phyloP scores from a whole-genome alignment of 2,113 vertebrate genomes.

The Melanostigma gelatinosum region DNA sequence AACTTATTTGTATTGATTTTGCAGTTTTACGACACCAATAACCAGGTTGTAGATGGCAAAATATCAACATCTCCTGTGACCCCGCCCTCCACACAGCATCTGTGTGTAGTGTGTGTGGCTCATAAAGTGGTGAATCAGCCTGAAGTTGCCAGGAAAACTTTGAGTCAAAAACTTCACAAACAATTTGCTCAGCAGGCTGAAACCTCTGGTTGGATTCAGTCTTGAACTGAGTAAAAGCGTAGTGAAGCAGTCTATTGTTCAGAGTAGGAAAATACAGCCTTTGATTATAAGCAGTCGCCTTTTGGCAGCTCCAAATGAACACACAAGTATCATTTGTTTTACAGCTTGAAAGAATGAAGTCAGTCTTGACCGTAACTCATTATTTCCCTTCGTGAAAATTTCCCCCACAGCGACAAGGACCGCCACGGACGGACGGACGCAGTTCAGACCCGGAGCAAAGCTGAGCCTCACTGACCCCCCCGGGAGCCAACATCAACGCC shows the following conservation, averaged over 20 bases:
- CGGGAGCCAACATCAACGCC: too few species aligned
- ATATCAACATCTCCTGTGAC: neutral
- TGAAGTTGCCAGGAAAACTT: conserved; percentile 55
- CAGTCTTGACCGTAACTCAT: conserved; percentile 9
- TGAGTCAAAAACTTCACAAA: conserved; percentile 24
- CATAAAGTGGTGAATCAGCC: conserved; percentile 20
- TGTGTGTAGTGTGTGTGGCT: conserved; percentile 50
- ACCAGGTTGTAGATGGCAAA: neutral
- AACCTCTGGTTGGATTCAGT: conserved; percentile 1
- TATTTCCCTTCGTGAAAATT: conserved; percentile 1
- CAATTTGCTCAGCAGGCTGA: neutral
- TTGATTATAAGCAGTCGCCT: conserved; percentile 34
- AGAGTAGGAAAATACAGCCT: conserved; percentile 33
- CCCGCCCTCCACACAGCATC: conserved; percentile 24
- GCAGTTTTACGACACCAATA: neutral
- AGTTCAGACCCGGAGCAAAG: too few species aligned
- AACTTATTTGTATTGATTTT: neutral
- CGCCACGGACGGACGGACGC: too few species aligned
- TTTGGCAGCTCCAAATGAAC: conserved; percentile 22
- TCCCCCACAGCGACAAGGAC: too few species aligned
- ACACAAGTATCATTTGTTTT: conserved; percentile 26
- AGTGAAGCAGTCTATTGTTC: conserved; percentile 44
- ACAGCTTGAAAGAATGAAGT: conserved; percentile 37
- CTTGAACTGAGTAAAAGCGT: neutral
- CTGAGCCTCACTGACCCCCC: too few species aligned